These are phyloP conservation scores for Artibeus jamaicensis DNA, from an alignment of 2,797 vertebrate genomes.

Conservation along the genomic window DNA sequence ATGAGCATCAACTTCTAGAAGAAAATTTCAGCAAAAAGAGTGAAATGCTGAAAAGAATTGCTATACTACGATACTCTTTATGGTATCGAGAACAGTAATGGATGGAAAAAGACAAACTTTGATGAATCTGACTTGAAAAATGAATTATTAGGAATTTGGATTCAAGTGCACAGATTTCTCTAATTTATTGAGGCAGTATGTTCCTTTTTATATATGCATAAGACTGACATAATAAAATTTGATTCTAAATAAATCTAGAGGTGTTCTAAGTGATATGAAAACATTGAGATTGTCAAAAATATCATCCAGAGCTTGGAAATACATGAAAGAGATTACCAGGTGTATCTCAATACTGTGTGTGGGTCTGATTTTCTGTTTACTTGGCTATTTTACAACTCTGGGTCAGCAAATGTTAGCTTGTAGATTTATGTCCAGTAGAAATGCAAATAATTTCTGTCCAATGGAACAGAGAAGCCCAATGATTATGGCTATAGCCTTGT, in stretches of 20 bases:
- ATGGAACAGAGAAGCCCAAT: neutral
- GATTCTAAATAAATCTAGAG: neutral
- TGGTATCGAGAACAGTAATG: neutral
- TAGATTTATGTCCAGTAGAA: slow-evolving; percentile 33
- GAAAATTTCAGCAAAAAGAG: neutral
- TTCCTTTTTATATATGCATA: neutral
- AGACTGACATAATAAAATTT: neutral
- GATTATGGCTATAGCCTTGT: neutral
- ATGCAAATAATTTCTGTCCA: slow-evolving; percentile 21
- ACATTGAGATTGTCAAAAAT: neutral
- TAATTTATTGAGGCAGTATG: neutral
- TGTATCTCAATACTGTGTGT: neutral
- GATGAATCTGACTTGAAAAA: neutral
- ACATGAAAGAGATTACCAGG: neutral
- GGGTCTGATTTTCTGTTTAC: neutral
- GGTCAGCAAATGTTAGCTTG: neutral
- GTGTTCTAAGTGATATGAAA: neutral
- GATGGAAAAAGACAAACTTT: neutral
- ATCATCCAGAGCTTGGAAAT: slow-evolving; percentile 14
- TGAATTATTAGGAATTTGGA: neutral
- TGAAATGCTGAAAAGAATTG: neutral
- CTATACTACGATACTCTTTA: neutral
- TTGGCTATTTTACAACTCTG: neutral
- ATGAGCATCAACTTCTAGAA: neutral
- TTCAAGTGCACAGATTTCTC: neutral